Evolutionary conservation across 2,113 vertebrate species (phyloP).

Genomic region (Sminthopsis crassicaudata): DNA sequence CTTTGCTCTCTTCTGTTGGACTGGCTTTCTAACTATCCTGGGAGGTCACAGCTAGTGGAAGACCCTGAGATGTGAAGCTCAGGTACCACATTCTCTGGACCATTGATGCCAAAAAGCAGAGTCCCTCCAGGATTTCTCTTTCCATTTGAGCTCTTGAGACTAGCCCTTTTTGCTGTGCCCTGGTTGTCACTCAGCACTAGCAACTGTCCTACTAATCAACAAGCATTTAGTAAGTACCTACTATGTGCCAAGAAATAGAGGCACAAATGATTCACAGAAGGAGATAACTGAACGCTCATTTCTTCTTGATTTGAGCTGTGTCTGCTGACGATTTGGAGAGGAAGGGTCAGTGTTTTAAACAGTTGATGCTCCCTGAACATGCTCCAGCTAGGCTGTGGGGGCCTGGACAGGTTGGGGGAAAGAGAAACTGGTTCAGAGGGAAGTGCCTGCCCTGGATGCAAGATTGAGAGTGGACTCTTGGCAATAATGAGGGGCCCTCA

Average conservation of each 20-base stretch:
- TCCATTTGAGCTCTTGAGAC: background rate
- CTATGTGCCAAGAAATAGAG: background rate
- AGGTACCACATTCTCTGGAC: background rate
- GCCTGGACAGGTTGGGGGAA: background rate
- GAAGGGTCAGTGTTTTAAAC: background rate
- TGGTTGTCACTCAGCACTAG: background rate
- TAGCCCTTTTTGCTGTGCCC: background rate
- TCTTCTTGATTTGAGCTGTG: background rate
- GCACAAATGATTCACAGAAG: conserved; percentile 2
- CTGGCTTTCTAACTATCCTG: background rate
- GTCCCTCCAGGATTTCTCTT: background rate
- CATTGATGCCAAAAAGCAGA: background rate
- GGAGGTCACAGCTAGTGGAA: background rate
- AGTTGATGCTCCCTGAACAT: background rate
- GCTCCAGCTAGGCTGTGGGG: background rate
- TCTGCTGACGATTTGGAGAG: background rate
- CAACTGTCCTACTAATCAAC: background rate
- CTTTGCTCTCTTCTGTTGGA: background rate
- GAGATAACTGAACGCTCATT: background rate
- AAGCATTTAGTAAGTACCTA: background rate
- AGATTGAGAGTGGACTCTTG: background rate
- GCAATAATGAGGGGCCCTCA: background rate
- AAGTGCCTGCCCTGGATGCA: background rate
- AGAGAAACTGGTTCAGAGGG: background rate
- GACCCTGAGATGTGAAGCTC: background rate